Percentiles rank a stretch among this genome's conserved stretches.
These are phyloP conservation scores for Crossocerus cetratus DNA, from an alignment of 2,888 invertebrate genomes.

Conservation along the genomic window DNA sequence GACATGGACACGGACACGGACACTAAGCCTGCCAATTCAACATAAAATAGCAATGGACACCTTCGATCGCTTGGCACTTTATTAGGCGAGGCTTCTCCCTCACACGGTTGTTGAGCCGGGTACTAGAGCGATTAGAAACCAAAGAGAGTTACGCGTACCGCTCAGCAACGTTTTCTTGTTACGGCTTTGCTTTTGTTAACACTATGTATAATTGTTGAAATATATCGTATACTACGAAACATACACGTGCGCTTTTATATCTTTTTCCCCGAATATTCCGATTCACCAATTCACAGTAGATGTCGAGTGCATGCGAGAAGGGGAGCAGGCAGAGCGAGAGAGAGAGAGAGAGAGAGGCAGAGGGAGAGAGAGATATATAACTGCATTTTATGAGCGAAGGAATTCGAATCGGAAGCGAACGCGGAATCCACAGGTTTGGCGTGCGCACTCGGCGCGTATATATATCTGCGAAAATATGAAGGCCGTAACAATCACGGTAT, in stretches of 20 bases:
- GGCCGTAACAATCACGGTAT: slow-evolving; percentile 45
- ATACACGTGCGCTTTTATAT: too few species aligned
- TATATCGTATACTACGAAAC: background rate
- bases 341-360: too few species aligned
- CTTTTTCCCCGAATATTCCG: background rate
- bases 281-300: background rate
- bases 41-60: slow-evolving; percentile 12
- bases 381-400: slow-evolving; percentile 28
- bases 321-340: too few species aligned
- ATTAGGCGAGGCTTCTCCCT: slow-evolving; percentile 5
- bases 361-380: background rate
- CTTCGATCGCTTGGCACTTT: background rate
- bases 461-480: slow-evolving; percentile 40
- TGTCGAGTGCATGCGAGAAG: too few species aligned
- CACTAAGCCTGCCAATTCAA: too few species aligned
- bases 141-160: background rate
- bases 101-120: background rate
- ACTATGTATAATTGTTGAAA: background rate
- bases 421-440: slow-evolving; percentile 32
- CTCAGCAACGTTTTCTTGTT: background rate
- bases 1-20: slow-evolving; percentile 7
- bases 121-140: background rate
- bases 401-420: slow-evolving; percentile 24
- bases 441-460: background rate
- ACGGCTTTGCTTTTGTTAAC: background rate